Conservation (phyloP, 1,140 invertebrate species). For the Formica exsecta region DNA sequence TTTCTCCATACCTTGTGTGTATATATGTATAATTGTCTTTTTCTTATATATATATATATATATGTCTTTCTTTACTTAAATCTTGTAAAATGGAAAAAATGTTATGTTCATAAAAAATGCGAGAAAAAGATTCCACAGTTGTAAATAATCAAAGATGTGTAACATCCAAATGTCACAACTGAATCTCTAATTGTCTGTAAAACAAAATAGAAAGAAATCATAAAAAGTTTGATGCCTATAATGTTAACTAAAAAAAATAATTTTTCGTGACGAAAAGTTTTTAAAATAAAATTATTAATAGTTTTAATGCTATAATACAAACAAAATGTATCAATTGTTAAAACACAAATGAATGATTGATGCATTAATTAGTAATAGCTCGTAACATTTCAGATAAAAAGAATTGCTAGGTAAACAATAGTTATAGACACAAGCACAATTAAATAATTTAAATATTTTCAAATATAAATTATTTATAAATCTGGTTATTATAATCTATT, state of each 20-base stretch:
- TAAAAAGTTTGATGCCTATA: not conserved
- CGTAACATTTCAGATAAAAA: conserved; percentile 21
- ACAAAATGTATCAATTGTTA: conserved; percentile 1
- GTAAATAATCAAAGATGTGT: conserved; percentile 43
- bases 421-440: not conserved
- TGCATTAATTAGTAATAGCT: conserved; percentile 12
- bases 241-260: conserved; percentile 19
- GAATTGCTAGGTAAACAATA: conserved; percentile 18
- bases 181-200: conserved; percentile 70
- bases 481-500: conserved; percentile 66
- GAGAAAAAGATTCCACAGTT: conserved; percentile 42
- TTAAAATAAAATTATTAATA: conserved; percentile 40
- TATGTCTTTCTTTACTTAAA: conserved; percentile 18
- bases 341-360: conserved; percentile 31
- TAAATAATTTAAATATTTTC: conserved; percentile 11
- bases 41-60: conserved; percentile 10
- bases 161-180: conserved; percentile 65
- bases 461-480: conserved; percentile 72
- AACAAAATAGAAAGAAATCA: conserved; percentile 65
- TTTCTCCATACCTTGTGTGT: conserved; percentile 84
- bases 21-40: conserved; percentile 20
- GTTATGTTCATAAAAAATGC: conserved; percentile 2
- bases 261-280: conserved; percentile 29
- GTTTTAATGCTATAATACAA: conserved; percentile 29
- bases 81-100: conserved; percentile 56